A percentile compares a stretch with the other conserved stretches of the same genome.
Evolutionary conservation across 2,113 vertebrate species (phyloP).

Genomic region (Lota lota): DNA sequence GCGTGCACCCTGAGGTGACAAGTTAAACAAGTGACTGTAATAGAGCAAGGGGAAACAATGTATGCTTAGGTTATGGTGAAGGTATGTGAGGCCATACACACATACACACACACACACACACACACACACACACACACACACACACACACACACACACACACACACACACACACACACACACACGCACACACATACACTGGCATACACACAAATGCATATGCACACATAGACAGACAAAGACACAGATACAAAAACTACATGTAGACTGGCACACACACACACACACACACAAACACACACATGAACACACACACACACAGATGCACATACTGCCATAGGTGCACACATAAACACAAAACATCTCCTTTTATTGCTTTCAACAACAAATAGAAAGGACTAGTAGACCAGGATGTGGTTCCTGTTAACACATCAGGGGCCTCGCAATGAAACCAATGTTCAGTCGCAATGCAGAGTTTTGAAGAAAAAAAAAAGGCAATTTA

Average conservation of each 20-base stretch:
- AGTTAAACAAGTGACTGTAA: not conserved
- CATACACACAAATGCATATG: not conserved
- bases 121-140: not conserved
- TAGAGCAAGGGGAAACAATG: not conserved
- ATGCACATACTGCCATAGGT: not conserved
- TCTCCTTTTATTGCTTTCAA: not conserved
- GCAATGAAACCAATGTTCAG: too few species aligned
- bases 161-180: constrained; percentile 8
- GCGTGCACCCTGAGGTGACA: constrained; percentile 24
- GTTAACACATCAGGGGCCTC: constrained; percentile 24
- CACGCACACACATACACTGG: constrained; percentile 14
- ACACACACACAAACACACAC: constrained; percentile 18
- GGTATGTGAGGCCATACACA: constrained; percentile 8
- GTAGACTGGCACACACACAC: constrained; percentile 3
- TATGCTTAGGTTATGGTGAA: constrained; percentile 8
- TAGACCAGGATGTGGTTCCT: constrained; percentile 4
- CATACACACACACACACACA: not conserved
- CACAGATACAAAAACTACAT: constrained; percentile 19
- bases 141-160: not conserved
- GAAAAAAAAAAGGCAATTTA: constrained; percentile 25
- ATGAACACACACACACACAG: not conserved
- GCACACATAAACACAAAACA: not conserved
- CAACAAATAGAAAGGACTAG: not conserved
- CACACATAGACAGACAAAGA: constrained; percentile 1
- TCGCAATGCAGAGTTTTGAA: too few species aligned